Percentiles rank a stretch among this genome's conserved stretches.
Evolutionary conservation across 2,888 invertebrate genomes (phyloP).

Genomic region (Microctonus aethiopoides): DNA sequence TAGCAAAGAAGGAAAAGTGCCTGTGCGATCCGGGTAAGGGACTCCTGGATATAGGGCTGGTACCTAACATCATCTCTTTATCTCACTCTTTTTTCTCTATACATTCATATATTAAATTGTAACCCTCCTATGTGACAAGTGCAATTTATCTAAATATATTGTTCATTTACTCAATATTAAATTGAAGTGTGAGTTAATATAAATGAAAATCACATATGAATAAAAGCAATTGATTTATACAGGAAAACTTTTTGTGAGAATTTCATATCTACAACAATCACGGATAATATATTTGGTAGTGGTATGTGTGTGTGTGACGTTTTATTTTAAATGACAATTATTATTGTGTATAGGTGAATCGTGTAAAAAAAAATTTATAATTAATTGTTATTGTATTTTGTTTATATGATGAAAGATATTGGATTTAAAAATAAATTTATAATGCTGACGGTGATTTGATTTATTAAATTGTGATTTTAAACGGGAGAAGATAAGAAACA

Average conservation of each 20-base stretch:
- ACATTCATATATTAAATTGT: neutral
- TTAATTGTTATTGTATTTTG: too few relatives aligned
- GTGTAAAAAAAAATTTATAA: neutral
- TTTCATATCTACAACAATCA: neutral
- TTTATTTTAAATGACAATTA: neutral
- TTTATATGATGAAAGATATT: too few relatives aligned
- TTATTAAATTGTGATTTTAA: neutral
- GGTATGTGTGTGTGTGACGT: neutral
- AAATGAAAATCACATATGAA: neutral
- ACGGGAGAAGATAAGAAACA: neutral
- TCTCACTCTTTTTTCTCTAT: slow-evolving; percentile 30
- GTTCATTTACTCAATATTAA: slow-evolving; percentile 3
- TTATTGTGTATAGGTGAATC: neutral
- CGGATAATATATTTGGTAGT: neutral
- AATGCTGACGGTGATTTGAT: neutral
- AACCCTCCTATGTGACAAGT: neutral
- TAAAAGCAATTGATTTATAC: neutral
- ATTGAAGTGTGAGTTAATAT: neutral
- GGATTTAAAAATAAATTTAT: too few relatives aligned
- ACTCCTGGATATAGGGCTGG: slow-evolving; percentile 52
- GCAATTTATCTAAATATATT: slow-evolving; percentile 8
- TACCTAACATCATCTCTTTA: slow-evolving; percentile 49
- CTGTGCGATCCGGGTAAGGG: slow-evolving; percentile 49
- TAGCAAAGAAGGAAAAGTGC: slow-evolving; percentile 56
- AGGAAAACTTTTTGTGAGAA: neutral